phyloP scores from a whole-genome alignment of 2,113 vertebrate species.

The Colaptes auratus region DNA sequence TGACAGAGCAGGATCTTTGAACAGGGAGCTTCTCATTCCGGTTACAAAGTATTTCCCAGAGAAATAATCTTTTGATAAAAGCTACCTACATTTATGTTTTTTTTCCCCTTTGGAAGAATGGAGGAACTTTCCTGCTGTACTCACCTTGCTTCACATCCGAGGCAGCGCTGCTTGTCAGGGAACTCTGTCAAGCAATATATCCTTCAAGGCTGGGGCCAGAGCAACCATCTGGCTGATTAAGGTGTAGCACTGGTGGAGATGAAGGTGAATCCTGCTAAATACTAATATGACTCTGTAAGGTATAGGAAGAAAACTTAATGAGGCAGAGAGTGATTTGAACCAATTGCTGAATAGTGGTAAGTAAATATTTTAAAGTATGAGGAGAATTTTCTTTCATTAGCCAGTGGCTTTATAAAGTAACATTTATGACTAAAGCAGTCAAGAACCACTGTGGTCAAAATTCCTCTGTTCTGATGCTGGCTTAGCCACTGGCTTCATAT shows the following conservation, averaged over 20 bases:
- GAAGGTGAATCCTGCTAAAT: background rate
- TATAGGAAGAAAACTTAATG: background rate
- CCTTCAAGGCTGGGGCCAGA: background rate
- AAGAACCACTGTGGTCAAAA: background rate
- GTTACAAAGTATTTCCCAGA: background rate
- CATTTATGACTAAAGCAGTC: background rate
- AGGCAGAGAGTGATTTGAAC: background rate
- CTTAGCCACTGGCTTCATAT: background rate
- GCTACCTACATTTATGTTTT: background rate
- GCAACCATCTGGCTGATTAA: background rate
- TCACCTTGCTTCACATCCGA: accelerated
- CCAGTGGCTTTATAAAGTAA: background rate
- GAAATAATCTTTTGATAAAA: background rate
- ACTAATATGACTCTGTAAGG: background rate
- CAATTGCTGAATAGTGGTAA: background rate
- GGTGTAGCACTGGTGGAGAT: background rate
- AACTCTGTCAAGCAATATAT: background rate
- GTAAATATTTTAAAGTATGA: background rate
- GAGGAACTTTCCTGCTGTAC: background rate
- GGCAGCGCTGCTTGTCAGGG: background rate
- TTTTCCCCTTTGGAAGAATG: background rate
- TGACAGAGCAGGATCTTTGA: background rate
- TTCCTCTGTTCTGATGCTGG: background rate
- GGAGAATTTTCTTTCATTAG: background rate
- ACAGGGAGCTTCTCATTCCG: background rate